A percentile compares a stretch with the other conserved stretches of the same genome.
Evolutionary conservation across 2,113 vertebrate genomes (phyloP).

Genomic region (Elephas maximus): DNA sequence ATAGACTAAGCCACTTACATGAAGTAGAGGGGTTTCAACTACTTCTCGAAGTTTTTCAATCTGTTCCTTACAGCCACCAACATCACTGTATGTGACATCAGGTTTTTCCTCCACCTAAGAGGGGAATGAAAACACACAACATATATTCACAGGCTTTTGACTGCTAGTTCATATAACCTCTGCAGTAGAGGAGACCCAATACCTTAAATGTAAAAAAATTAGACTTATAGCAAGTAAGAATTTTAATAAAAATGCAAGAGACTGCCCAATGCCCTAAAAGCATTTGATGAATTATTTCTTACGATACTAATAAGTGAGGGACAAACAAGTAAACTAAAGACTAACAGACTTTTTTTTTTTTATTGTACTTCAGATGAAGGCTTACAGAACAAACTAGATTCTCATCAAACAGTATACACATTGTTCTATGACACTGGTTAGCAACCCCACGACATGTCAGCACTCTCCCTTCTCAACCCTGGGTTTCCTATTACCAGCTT

Average conservation of each 20-base stretch:
- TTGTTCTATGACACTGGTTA: too few species aligned
- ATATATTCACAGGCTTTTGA: background rate
- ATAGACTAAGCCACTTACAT: slow-evolving; percentile 90
- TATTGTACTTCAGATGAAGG: too few species aligned
- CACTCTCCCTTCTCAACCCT: too few species aligned
- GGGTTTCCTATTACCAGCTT: too few species aligned
- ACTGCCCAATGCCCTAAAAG: background rate
- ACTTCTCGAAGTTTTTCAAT: slow-evolving; percentile 99
- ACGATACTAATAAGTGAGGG: background rate
- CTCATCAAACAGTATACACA: too few species aligned
- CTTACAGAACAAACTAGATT: too few species aligned
- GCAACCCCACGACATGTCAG: too few species aligned
- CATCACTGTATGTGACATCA: slow-evolving; percentile 99
- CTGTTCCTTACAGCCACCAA: slow-evolving; percentile 99
- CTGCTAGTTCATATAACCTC: background rate
- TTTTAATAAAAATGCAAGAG: slow-evolving; percentile 11
- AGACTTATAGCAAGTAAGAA: slow-evolving; percentile 2
- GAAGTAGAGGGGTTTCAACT: slow-evolving; percentile 98
- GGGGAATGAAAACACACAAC: slow-evolving; percentile 11
- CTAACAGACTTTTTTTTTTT: background rate
- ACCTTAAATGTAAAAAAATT: slow-evolving; percentile 40
- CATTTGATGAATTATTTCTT: background rate
- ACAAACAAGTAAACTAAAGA: slow-evolving; percentile 37
- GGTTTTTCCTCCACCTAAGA: slow-evolving; percentile 98
- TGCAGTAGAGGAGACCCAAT: background rate